Evolutionary conservation across 2,113 vertebrate species (phyloP).

Genomic region (Dascyllus trimaculatus): DNA sequence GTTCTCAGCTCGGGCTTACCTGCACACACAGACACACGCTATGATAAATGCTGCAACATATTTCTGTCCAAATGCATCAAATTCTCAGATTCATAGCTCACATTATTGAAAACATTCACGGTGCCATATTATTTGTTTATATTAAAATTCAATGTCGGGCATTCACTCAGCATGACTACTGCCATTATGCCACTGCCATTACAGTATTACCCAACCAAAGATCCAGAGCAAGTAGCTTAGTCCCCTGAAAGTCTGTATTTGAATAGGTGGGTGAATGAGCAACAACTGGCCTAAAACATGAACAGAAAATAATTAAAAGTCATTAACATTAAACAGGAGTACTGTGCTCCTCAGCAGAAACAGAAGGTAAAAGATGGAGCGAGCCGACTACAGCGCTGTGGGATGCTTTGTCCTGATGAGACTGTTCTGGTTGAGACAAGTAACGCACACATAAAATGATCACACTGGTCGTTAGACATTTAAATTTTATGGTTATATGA

Average conservation of each 20-base stretch:
- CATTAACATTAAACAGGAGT: too few relatives aligned
- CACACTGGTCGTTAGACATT: neutral
- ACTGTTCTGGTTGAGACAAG: neutral
- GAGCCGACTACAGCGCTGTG: too few relatives aligned
- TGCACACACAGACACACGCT: slow-evolving; percentile 57
- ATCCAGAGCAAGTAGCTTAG: neutral
- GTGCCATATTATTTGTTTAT: neutral
- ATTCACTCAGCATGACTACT: neutral
- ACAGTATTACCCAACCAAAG: neutral
- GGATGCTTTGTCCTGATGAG: neutral
- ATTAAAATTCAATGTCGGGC: neutral
- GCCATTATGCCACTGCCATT: neutral
- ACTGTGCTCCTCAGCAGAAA: too few relatives aligned
- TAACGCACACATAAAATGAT: neutral
- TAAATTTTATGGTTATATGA: neutral
- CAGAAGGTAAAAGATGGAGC: too few relatives aligned
- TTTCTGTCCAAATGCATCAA: neutral
- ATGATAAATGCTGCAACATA: neutral
- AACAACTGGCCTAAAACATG: neutral
- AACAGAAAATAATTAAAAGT: too few relatives aligned
- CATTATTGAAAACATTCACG: neutral
- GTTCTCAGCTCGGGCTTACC: slow-evolving; percentile 88
- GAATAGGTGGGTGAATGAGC: neutral
- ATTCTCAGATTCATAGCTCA: neutral
- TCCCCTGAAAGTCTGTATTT: neutral